Base-by-base conservation (phyloP, 2,113 vertebrate genomes). In the Microcebus lehilahytsara region DNA sequence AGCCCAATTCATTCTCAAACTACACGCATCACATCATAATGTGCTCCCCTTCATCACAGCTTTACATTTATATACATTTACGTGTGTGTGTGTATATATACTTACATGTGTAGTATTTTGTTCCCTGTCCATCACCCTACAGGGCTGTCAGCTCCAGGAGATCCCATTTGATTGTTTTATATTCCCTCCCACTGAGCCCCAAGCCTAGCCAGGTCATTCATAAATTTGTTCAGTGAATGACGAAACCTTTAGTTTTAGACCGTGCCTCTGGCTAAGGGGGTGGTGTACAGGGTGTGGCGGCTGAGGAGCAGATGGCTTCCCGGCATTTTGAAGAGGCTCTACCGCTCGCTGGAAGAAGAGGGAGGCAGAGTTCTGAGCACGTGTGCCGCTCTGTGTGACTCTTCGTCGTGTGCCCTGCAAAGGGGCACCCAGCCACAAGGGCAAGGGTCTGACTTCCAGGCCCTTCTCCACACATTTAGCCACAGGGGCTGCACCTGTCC, bases 251-350 rank as follows among this genome's bases (percentile, higher is more conserved):
- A 46, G n/a, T 42, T 40, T 90, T 49, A 42, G 30, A 56, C 30
- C 30, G 46, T 30, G 22, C 62, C 74, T 13, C 37, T 88, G 78
- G 6, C 13, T 13, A 19, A 92, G 8, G 13, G 1, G 10, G 40
- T 19, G 14, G 46, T 77, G 8, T 9, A 49, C 17, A 51, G 14
- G 11, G 4, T 1, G 0, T 13, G 20, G 34, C 20, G 2, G 5
- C 3, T 17, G 30, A 37, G 14, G 11, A 17, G 3, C 1, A 32
- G 40, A 32, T 17, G 58, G 53, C 40, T 40, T 86, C 60, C 40
- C 9, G 16, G 32, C n/a, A 93, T 64, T 69, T 69, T 4, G 1
- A 46, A 17, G 0, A 37, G 27, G 86, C 30, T 86, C 37, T 6
- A 9, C 5, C 10, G 9, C 9, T 46, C 37, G 34, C 9, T 53